These are phyloP conservation scores for Drosophila asahinai DNA, from an alignment of 1,140 invertebrate species.

Conservation along the genomic window DNA sequence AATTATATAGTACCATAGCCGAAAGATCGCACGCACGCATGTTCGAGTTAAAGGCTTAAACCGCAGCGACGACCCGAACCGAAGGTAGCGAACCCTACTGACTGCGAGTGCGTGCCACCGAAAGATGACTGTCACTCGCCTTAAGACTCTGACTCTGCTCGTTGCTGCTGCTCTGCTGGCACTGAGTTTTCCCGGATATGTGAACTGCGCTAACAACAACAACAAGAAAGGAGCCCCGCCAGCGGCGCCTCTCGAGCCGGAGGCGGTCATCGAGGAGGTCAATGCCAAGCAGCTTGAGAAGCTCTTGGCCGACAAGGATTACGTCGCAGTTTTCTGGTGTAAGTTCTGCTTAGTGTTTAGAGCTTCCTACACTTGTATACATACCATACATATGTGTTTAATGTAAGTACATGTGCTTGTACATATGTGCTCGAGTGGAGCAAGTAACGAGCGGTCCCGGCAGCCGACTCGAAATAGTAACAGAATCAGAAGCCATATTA, in stretches of 20 bases:
- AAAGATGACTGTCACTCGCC: constrained; percentile 84
- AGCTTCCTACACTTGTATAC: no score
- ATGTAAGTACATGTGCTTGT: neutral
- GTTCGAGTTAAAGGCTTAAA: constrained; percentile 70
- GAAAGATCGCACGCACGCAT: constrained; percentile 55
- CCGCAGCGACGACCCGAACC: constrained; percentile 22
- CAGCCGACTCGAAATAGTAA: constrained; percentile 79
- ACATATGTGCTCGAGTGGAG: constrained; percentile 13
- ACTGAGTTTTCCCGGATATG: constrained; percentile 85
- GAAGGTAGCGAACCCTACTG: constrained; percentile 42
- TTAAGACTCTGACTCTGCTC: constrained; percentile 82
- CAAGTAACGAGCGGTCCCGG: constrained; percentile 66
- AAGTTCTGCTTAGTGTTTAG: constrained; percentile 86
- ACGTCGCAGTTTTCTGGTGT: constrained; percentile 98
- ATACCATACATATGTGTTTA: no score
- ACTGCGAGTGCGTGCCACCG: constrained; percentile 40
- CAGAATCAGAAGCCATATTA: constrained; percentile 72
- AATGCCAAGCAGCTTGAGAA: constrained; percentile 95
- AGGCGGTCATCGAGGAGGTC: constrained; percentile 95
- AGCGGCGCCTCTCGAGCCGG: constrained; percentile 82
- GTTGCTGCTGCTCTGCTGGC: constrained; percentile 77
- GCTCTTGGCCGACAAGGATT: constrained; percentile 95
- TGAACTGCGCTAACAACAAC: constrained; percentile 77
- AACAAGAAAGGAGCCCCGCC: constrained; percentile 74
- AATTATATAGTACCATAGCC: constrained; percentile 22